Percentiles rank a stretch among this genome's conserved stretches.
These are phyloP conservation scores for Zootoca vivipara DNA, from an alignment of 2,113 vertebrate genomes.

Conservation along the genomic window DNA sequence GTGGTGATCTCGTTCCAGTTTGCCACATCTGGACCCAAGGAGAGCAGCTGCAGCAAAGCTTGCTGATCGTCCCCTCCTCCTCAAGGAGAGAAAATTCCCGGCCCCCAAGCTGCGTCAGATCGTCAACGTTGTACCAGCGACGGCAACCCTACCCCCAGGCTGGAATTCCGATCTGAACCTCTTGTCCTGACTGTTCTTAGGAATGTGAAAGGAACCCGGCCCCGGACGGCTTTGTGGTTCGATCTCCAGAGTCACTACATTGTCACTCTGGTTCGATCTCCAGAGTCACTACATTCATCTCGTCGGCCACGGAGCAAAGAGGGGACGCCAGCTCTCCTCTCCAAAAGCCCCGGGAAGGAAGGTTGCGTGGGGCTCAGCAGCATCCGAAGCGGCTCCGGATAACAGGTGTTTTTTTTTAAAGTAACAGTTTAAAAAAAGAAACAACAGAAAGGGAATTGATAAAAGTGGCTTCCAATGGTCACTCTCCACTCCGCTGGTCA, in stretches of 20 bases:
- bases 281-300: neutral
- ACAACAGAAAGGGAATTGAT: neutral
- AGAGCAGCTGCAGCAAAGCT: neutral
- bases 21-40: neutral
- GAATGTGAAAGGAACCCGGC: neutral
- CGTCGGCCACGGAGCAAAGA: neutral
- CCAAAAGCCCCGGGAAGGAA: too few species aligned
- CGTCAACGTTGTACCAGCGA: neutral
- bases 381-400: neutral
- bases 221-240: neutral
- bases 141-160: too few species aligned
- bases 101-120: neutral
- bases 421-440: neutral
- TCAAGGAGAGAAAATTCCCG: neutral
- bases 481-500: neutral
- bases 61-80: too few species aligned
- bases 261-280: neutral
- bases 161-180: neutral
- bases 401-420: neutral
- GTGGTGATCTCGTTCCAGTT: neutral
- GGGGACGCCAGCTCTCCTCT: neutral
- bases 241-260: neutral
- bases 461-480: neutral
- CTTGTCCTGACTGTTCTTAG: too few species aligned
- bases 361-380: neutral